Conservation (phyloP, 2,113 vertebrate genomes). For the Hemicordylus capensis region DNA sequence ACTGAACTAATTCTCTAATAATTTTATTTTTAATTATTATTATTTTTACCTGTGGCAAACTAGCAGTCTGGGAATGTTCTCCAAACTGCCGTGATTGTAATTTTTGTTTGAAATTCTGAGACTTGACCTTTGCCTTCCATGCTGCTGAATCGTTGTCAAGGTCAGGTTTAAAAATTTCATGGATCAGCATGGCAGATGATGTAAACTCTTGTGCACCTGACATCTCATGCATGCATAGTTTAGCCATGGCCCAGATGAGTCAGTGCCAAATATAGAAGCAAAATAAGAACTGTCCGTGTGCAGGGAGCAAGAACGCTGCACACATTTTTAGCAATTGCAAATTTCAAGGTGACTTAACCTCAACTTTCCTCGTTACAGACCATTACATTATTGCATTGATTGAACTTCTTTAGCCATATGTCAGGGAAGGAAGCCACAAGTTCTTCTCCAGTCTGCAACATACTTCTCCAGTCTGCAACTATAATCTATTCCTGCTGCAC, state of each 20-base stretch:
- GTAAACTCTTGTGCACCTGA: conserved; percentile 66
- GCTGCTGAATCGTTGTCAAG: conserved; percentile 66
- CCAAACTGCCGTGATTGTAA: conserved; percentile 19
- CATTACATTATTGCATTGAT: not conserved
- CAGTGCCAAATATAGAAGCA: conserved; percentile 50
- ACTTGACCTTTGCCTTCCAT: conserved; percentile 50
- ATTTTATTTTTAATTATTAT: not conserved
- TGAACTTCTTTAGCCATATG: conserved; percentile 1
- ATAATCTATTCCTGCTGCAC: conserved; percentile 19
- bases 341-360: not conserved
- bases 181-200: conserved; percentile 52
- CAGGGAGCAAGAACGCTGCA: not conserved
- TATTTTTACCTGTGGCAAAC: not conserved
- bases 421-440: not conserved
- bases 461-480: not conserved
- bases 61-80: not conserved
- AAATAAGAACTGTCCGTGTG: conserved; percentile 35
- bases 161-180: conserved; percentile 70
- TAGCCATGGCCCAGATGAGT: conserved; percentile 48
- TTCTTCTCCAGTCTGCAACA: not conserved
- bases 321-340: conserved; percentile 17
- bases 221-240: conserved; percentile 53
- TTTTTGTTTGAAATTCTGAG: conserved; percentile 66
- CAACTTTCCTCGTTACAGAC: not conserved
- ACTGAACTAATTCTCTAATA: not conserved